A percentile compares a stretch with the other conserved stretches of the same genome.
phyloP scores from a whole-genome alignment of 2,888 invertebrate genomes.

The Ichneumoninae sp. region DNA sequence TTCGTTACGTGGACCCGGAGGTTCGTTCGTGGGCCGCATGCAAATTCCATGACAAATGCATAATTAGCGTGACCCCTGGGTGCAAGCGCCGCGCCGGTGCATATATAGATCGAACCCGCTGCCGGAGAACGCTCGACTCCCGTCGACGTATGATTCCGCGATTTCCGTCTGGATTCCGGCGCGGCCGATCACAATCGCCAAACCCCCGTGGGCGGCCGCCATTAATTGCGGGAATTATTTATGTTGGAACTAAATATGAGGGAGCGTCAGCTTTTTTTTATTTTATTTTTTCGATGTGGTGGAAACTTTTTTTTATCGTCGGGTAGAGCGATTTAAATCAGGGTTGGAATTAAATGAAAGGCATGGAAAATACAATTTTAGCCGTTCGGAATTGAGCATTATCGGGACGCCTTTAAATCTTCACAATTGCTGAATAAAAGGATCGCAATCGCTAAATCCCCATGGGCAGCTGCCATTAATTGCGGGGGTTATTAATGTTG shows the following conservation, averaged over 20 bases:
- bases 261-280: neutral
- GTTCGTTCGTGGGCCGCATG: constrained; percentile 75
- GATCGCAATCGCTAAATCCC: neutral
- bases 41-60: constrained; percentile 80
- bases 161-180: constrained; percentile 33
- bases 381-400: too few relatives aligned
- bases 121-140: constrained; percentile 7
- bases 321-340: too few relatives aligned
- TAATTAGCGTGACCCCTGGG: constrained; percentile 76
- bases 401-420: too few relatives aligned
- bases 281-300: neutral
- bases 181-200: constrained; percentile 12
- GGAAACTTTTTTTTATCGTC: too few relatives aligned
- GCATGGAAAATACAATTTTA: too few relatives aligned
- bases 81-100: constrained; percentile 31
- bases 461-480: neutral
- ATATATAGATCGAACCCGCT: constrained; percentile 24
- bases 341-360: too few relatives aligned
- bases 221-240: constrained; percentile 2
- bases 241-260: neutral
- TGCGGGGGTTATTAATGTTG: neutral
- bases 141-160: constrained; percentile 40
- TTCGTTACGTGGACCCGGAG: constrained; percentile 69
- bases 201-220: neutral
- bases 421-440: too few relatives aligned